Conservation (phyloP, 2,888 invertebrate species). For the Hypomecis punctinalis region DNA sequence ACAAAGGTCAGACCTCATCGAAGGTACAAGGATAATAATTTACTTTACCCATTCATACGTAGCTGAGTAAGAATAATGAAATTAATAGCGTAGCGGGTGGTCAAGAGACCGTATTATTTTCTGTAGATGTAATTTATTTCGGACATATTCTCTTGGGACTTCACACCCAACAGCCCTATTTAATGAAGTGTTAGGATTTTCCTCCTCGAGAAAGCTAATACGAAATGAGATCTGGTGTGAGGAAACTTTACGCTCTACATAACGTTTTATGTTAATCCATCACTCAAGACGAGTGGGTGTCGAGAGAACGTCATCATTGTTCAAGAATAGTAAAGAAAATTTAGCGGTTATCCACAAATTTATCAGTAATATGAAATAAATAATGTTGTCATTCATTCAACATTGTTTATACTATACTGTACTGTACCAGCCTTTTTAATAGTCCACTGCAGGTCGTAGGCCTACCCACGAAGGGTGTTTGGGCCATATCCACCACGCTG, state of each 20-base stretch:
- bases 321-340: too few relatives aligned
- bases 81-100: slow-evolving; percentile 19
- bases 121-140: slow-evolving; percentile 20
- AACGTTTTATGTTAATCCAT: slow-evolving; percentile 10
- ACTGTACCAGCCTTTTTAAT: too few relatives aligned
- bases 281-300: background rate
- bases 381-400: too few relatives aligned
- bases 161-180: background rate
- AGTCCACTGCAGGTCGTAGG: too few relatives aligned
- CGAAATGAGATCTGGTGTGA: slow-evolving; percentile 18
- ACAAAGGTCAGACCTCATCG: slow-evolving; percentile 1
- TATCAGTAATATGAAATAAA: too few relatives aligned
- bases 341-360: too few relatives aligned
- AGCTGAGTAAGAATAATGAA: slow-evolving; percentile 14
- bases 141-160: slow-evolving; percentile 12
- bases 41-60: slow-evolving; percentile 11
- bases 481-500: too few relatives aligned
- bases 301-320: background rate
- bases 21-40: slow-evolving; percentile 5
- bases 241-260: background rate
- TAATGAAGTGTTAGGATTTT: slow-evolving; percentile 19
- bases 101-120: slow-evolving; percentile 19
- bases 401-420: too few relatives aligned
- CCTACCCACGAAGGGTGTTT: too few relatives aligned
- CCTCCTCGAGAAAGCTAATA: slow-evolving; percentile 13